Evolutionary conservation across 2,113 vertebrate species (phyloP), one percentile per base, ranked within the genome.

Genomic region (Eublepharis macularius): DNA sequence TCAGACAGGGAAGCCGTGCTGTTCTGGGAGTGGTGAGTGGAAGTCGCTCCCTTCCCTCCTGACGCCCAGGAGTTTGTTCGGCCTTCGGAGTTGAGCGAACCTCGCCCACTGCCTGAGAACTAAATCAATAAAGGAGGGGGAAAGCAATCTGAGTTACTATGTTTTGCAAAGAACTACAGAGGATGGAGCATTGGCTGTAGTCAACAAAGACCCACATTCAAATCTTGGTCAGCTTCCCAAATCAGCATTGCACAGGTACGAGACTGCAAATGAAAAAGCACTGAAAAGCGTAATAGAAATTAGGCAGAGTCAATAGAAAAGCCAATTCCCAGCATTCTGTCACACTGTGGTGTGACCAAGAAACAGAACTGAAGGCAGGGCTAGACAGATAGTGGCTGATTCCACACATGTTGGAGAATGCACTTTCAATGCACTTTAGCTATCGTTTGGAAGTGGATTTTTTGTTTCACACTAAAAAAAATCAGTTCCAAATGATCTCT

Each of bases 1-100:
- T 94, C 95, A 0, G 94, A 92, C 47, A 92, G 68, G 29, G 94
- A 95, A 63, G 84, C 74, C 1, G 39, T 57, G 9, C 94, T 95
- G 88, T 90, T 66, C 87, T 91, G 94, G 63, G 94, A 89, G 13
- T 89, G 83, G 24, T 39, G 85, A 0, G 90, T 63, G 4, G 94
- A 89, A 0, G 93, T 47, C 51, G 89, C 6, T 4, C 80, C 91
- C 9, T 88, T 92, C 1, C 92, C 95, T 1, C 49, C 93, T 0
- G 93, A 95, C 0, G 89, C 92, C 95, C 95, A 96, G 21, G 95
- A 96, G 88, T 88, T 96, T 0, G 89, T 95, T 1, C 36, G 84
- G 79, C 95, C 93, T 0, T 96, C 96, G 0, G 94, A 96, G 10
- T 88, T 91, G 0, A 96, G 90, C 0, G 95, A 97, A 0, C 94